Base-by-base conservation (phyloP, 2,888 invertebrate species). In the Helicoverpa assulta region DNA sequence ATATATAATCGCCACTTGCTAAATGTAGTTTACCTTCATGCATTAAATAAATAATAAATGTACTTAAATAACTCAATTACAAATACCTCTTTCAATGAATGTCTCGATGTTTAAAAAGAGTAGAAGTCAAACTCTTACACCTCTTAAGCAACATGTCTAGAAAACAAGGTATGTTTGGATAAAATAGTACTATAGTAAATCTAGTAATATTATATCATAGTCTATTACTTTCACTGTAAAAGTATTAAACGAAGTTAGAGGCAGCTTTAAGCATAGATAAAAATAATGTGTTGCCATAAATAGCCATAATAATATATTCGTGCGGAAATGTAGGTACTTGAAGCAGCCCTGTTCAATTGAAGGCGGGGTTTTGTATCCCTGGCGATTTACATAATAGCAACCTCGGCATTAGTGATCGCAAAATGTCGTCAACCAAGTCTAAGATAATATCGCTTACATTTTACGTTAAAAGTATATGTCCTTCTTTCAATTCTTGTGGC, bases 341-440 rank as follows among this genome's bases (percentile, higher is more conserved):
- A 18, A 21, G 52, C 72, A 73, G 58, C 69, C 76, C 72, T 75
- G 52, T 53, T 26, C 18, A 18, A 51, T 63, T 19, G 4, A n/a
- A 26, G 19, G 67, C 47, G 40, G 53, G 76, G 55, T 19, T 75
- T 57, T 69, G 76, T 73, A 54, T 61, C 53, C 53, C 50, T 57
- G 29, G 50, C 8, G 76, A 73, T 73, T 73, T 73, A 47, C 73
- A 75, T 67, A 75, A 74, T 67, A 73, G 52, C 52, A 57, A 68
- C 56, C 14, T 40, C 57, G 57, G 73, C 50, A 61, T 66, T 55
- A 29, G 50, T 53, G 53, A 57, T 68, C 73, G 33, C 56, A 75
- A 40, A 73, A 68, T 53, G 40, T 68, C 68, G 56, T 19, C 75
- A 57, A 53, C 50, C 21, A 18, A 16, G 50, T 33, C 10, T 40